Evolutionary conservation across 2,113 vertebrate genomes (phyloP).

Genomic region (Notarius quadriscutis): DNA sequence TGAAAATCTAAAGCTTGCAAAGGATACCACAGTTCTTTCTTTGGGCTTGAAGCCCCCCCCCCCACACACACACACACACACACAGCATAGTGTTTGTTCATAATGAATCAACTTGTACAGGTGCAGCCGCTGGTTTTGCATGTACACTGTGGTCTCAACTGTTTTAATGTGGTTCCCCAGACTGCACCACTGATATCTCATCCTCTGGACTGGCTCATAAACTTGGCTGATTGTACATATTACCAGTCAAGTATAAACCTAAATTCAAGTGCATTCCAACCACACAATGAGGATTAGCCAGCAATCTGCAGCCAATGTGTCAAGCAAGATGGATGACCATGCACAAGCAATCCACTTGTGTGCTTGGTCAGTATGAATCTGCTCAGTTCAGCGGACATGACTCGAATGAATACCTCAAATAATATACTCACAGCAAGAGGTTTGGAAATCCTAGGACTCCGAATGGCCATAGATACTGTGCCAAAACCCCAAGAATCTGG

Average conservation of each 20-base stretch:
- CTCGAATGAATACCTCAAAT: neutral
- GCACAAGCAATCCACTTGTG: neutral
- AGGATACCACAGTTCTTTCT: neutral
- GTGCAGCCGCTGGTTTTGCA: neutral
- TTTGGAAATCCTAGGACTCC: neutral
- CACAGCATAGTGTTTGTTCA: no score
- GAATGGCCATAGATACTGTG: neutral
- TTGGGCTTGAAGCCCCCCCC: neutral
- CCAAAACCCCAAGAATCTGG: no score
- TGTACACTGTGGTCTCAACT: neutral
- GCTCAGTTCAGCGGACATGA: neutral
- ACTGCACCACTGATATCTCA: neutral
- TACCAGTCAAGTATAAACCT: neutral
- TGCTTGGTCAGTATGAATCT: neutral
- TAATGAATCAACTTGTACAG: neutral
- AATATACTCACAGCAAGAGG: neutral
- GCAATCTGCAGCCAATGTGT: neutral
- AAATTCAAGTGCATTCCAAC: neutral
- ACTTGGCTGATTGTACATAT: neutral
- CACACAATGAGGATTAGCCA: neutral
- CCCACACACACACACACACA: no score
- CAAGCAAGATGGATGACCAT: neutral
- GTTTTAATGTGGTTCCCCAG: neutral
- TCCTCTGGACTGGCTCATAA: neutral
- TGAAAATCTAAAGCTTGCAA: neutral